A percentile compares a stretch with the other conserved stretches of the same genome.
Evolutionary conservation across 2,888 invertebrate species (phyloP).

Genomic region (Chalcis sispes): DNA sequence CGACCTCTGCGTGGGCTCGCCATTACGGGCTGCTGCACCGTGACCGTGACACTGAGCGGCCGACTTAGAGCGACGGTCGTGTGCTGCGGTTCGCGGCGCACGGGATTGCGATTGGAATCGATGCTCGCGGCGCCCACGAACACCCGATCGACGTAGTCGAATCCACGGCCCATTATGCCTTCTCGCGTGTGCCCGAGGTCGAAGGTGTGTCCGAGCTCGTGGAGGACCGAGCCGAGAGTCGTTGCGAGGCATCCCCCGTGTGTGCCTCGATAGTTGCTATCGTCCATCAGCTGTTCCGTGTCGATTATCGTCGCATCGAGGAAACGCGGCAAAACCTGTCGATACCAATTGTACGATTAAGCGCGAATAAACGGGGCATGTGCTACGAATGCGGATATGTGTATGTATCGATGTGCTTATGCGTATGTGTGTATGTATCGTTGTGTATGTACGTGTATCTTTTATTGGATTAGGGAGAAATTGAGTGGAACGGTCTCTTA

Average conservation of each 20-base stretch:
- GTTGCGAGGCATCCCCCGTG: slow-evolving; percentile 93
- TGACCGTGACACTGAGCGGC: slow-evolving; percentile 81
- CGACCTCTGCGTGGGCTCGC: slow-evolving; percentile 70
- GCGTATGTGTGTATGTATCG: no score
- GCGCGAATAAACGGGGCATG: no score
- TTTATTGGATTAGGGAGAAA: no score
- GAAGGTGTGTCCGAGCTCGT: slow-evolving; percentile 96
- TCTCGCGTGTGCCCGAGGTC: slow-evolving; percentile 93
- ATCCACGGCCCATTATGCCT: slow-evolving; percentile 95
- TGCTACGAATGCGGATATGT: no score
- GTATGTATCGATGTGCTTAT: no score
- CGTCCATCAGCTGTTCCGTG: slow-evolving; percentile 87
- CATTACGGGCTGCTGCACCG: slow-evolving; percentile 79
- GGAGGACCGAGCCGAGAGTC: slow-evolving; percentile 92
- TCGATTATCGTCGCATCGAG: slow-evolving; percentile 83
- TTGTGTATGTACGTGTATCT: no score
- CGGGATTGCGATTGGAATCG: slow-evolving; percentile 80
- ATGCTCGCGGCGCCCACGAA: slow-evolving; percentile 82
- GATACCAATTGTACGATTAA: no score
- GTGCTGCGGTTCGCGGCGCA: slow-evolving; percentile 80
- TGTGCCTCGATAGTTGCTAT: slow-evolving; percentile 93
- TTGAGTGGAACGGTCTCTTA: no score
- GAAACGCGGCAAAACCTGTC: slow-evolving; percentile 80
- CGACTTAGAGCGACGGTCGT: slow-evolving; percentile 80
- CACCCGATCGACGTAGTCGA: slow-evolving; percentile 88